phyloP scores from a whole-genome alignment of 2,797 vertebrate species.

The Cyclopterus lumpus region DNA sequence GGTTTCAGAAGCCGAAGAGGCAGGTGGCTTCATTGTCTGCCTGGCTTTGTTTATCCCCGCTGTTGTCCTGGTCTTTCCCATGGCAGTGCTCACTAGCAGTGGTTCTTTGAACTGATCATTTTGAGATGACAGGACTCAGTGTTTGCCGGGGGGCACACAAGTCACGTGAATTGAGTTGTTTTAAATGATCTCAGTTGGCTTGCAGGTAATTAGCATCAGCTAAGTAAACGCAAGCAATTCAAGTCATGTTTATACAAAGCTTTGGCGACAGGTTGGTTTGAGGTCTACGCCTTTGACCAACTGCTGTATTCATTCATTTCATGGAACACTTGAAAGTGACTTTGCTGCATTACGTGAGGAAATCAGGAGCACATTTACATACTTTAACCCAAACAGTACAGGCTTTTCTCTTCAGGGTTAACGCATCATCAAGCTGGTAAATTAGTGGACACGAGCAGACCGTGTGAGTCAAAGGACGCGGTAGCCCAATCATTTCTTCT shows the following conservation, averaged over 20 bases:
- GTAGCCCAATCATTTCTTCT: conserved; percentile 15
- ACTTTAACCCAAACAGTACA: conserved; percentile 35
- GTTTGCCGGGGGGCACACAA: conserved; percentile 19
- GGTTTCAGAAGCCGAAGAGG: conserved; percentile 40
- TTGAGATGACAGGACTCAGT: conserved; percentile 30
- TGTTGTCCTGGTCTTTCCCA: conserved; percentile 39
- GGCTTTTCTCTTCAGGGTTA: conserved; percentile 33
- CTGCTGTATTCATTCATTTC: not conserved
- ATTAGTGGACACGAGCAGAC: conserved; percentile 45
- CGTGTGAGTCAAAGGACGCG: conserved; percentile 39
- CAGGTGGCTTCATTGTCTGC: conserved; percentile 70
- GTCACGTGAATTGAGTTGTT: conserved; percentile 43
- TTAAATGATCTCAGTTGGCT: conserved; percentile 17
- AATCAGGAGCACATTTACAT: conserved; percentile 45
- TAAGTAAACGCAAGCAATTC: conserved; percentile 15
- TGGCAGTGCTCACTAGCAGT: conserved; percentile 24
- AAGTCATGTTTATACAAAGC: conserved; percentile 6
- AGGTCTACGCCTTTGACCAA: conserved; percentile 8
- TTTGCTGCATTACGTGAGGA: conserved; percentile 24
- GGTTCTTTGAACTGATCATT: conserved; percentile 40
- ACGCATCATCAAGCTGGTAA: conserved; percentile 54
- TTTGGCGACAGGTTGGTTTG: not conserved
- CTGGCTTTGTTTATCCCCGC: conserved; percentile 50
- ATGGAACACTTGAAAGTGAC: conserved; percentile 31
- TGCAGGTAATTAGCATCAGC: conserved; percentile 15